Percentiles rank a stretch among this genome's conserved stretches.
These are phyloP conservation scores for Tetraodon nigroviridis DNA, from an alignment of 2,113 vertebrate species.

Conservation along the genomic window DNA sequence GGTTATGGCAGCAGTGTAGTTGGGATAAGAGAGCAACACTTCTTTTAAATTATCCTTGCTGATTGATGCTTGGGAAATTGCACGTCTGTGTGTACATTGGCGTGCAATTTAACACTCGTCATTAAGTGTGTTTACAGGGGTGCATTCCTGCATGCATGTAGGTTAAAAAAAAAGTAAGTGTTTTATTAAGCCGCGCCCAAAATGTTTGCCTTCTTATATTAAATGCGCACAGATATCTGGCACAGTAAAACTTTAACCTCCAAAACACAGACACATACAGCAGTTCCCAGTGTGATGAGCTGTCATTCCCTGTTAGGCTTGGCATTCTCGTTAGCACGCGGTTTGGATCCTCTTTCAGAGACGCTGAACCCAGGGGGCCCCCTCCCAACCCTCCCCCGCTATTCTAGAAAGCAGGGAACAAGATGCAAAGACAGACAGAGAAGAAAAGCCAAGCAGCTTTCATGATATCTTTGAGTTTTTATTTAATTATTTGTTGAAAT, in stretches of 20 bases:
- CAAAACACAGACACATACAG: slow-evolving; percentile 36
- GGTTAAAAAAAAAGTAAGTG: slow-evolving; percentile 49
- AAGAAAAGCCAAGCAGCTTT: slow-evolving; percentile 39
- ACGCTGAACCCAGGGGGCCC: slow-evolving; percentile 57
- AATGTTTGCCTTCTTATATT: slow-evolving; percentile 66
- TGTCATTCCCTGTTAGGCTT: slow-evolving; percentile 72
- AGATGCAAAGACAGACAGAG: slow-evolving; percentile 50
- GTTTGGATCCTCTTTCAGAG: slow-evolving; percentile 71
- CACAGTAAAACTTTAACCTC: slow-evolving; percentile 29
- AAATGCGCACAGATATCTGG: slow-evolving; percentile 68
- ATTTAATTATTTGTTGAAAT: slow-evolving; percentile 49
- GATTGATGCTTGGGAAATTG: slow-evolving; percentile 29
- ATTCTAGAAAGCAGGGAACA: slow-evolving; percentile 49
- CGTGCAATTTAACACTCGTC: slow-evolving; percentile 6
- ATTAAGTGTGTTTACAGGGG: slow-evolving; percentile 31
- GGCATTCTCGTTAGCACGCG: slow-evolving; percentile 68
- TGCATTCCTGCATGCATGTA: slow-evolving; percentile 53
- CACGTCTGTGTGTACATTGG: slow-evolving; percentile 7
- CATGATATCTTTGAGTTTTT: slow-evolving; percentile 30
- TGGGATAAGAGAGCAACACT: slow-evolving; percentile 14
- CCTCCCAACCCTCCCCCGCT: slow-evolving; percentile 50
- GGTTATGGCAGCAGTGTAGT: slow-evolving; percentile 29
- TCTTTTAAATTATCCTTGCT: slow-evolving; percentile 36
- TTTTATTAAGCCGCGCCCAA: slow-evolving; percentile 43
- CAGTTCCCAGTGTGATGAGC: slow-evolving; percentile 50